Evolutionary conservation across 2,113 vertebrate species (phyloP), one percentile per base, ranked within the genome.

Genomic region (Azemiops feae): DNA sequence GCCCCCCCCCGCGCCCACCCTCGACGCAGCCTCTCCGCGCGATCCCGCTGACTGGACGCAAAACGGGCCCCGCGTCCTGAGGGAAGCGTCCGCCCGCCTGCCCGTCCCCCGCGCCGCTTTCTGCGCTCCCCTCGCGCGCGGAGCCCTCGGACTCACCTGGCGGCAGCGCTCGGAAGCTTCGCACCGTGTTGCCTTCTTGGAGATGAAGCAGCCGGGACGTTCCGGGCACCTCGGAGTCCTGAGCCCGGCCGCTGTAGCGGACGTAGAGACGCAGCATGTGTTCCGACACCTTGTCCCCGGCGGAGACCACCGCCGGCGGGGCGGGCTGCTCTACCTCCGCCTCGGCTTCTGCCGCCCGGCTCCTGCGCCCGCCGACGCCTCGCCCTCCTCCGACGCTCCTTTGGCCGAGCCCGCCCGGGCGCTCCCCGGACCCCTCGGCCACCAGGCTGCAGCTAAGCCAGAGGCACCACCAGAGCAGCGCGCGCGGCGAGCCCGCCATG

Each of bases 251-350:
- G 88, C 96, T 97, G 97, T 98, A 99, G 95, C 98, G 98, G 52
- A 98, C 97, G 92, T 99, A 99, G 90, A 99, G 98, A 95, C 98
- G 97, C 95, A 98, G 98, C 99, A 99, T 99, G 97, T 99, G 99
- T 94, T 98, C 98, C 7, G 99, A 98, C 92, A 99, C 97, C 91
- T 97, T 97, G 97, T 99, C 98, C 93, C 95, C 97, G 20, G 95
- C 91, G 27, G 94, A 93, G 91, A 91, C 86, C 88, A 91, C 85
- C 88, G 2, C 23, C 27, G 23, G 55, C 91, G 87, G 91, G 4
- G 91, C 89, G 50, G 27, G 93, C 95, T 96, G 52, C 1, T 86
- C 86, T 0, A 6, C 45, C 45, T 47, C 23, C 95, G 94, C 92
- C 45, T 54, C 34, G 91, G 57, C 85, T 34, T 58, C 52, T 85